These are phyloP conservation scores for Lordiphosa fenestrarum DNA, from an alignment of 2,888 invertebrate species.

Conservation along the genomic window DNA sequence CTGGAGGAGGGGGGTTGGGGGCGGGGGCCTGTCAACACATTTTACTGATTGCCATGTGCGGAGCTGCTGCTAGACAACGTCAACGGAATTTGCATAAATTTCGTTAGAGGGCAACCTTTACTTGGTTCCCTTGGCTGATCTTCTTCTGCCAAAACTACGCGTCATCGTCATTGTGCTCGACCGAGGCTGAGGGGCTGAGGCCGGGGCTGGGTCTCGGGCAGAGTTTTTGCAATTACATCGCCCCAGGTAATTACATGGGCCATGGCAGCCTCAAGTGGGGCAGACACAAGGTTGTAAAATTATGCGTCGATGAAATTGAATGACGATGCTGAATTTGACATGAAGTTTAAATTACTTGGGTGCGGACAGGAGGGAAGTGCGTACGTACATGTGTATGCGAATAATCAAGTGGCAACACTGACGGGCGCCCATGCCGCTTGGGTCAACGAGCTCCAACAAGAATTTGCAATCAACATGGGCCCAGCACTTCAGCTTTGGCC, in stretches of 20 bases:
- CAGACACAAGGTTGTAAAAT: constrained; percentile 46
- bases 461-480: constrained; percentile 2
- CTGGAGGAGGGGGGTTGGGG: neutral
- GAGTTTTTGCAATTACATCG: constrained; percentile 64
- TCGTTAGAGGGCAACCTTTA: constrained; percentile 45
- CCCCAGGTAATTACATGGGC: constrained; percentile 67
- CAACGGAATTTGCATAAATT: constrained; percentile 67
- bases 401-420: constrained; percentile 68
- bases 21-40: constrained; percentile 66
- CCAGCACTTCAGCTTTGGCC: too few species aligned
- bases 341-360: constrained; percentile 77
- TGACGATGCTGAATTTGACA: constrained; percentile 76
- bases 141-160: constrained; percentile 37
- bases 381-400: constrained; percentile 22
- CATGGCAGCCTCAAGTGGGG: constrained; percentile 55
- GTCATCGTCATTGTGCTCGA: constrained; percentile 50
- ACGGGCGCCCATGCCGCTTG: constrained; percentile 9
- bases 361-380: constrained; percentile 19
- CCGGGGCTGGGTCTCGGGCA: neutral
- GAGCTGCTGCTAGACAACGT: constrained; percentile 44
- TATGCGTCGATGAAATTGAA: constrained; percentile 76
- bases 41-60: constrained; percentile 64
- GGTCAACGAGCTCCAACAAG: constrained; percentile 6
- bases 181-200: neutral
- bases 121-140: neutral